These are phyloP conservation scores for Gymnoscopelus braueri DNA, from an alignment of 2,797 vertebrate species.

Conservation along the genomic window DNA sequence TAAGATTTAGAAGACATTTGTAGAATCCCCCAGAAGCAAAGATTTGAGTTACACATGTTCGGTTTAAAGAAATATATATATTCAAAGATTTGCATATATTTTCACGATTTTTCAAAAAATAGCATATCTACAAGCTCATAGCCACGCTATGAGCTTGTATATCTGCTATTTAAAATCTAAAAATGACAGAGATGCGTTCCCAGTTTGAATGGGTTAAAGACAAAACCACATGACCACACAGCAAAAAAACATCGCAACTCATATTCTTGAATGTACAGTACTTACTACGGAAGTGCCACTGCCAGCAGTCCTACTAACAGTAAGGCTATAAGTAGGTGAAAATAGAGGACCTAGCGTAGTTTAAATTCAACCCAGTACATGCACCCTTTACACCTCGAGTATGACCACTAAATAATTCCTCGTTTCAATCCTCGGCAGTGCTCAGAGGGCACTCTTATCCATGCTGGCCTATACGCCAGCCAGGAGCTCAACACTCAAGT, in stretches of 20 bases:
- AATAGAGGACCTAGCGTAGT: background rate
- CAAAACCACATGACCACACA: background rate
- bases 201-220: background rate
- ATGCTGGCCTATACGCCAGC: conserved; percentile 14
- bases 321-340: background rate
- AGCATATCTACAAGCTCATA: no score
- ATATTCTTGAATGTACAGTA: background rate
- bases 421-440: conserved; percentile 42
- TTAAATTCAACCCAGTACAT: conserved; percentile 34
- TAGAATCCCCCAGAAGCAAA: no score
- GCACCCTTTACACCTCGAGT: conserved; percentile 52
- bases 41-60: no score
- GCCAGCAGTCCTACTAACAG: background rate
- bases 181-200: no score
- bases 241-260: background rate
- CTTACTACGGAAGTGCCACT: background rate
- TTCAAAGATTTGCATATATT: no score
- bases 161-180: no score
- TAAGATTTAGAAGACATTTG: no score
- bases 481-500: conserved; percentile 33
- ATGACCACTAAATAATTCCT: conserved; percentile 62
- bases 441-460: conserved; percentile 42
- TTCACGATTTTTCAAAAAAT: no score
- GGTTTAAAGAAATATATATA: no score
- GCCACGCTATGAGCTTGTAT: no score